phyloP scores from a whole-genome alignment of 2,888 invertebrate species.

The Andrena haemorrhoa region DNA sequence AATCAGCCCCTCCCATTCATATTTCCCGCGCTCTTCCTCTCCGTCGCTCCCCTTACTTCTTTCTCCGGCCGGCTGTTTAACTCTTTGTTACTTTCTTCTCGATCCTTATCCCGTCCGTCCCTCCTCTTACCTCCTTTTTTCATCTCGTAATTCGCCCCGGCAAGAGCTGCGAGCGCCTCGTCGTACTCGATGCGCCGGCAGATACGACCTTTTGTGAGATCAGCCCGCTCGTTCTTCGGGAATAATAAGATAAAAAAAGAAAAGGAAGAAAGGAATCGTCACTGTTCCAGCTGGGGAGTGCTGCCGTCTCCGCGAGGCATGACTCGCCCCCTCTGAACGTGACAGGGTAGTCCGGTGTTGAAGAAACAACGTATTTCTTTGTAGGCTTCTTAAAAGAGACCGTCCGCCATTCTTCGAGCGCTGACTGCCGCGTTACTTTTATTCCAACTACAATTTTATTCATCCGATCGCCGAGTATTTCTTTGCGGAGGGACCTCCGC shows the following conservation, averaged over 20 bases:
- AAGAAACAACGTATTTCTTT: constrained; percentile 22
- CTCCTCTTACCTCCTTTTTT: constrained; percentile 19
- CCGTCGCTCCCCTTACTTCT: background rate
- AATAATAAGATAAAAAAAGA: constrained; percentile 61
- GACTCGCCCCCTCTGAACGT: constrained; percentile 8
- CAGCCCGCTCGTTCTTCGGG: constrained; percentile 46
- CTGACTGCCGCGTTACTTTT: constrained; percentile 15
- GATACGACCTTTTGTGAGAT: constrained; percentile 66
- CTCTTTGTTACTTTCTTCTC: constrained; percentile 49
- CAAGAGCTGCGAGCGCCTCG: constrained; percentile 53
- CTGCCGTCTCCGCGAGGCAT: constrained; percentile 44
- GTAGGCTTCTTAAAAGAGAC: constrained; percentile 2
- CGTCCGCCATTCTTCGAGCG: background rate
- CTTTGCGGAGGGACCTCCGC: background rate
- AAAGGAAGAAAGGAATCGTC: constrained; percentile 16
- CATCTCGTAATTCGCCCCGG: constrained; percentile 46
- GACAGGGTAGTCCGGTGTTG: constrained; percentile 20
- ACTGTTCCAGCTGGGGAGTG: constrained; percentile 37
- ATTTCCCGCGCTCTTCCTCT: background rate
- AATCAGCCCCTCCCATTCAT: constrained; percentile 1
- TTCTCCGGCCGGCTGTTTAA: constrained; percentile 37
- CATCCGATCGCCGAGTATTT: background rate
- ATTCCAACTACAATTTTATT: background rate
- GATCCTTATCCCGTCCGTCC: constrained; percentile 42
- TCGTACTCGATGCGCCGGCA: constrained; percentile 62